These are phyloP conservation scores for Pangasius krempfi DNA, from an alignment of 2,797 vertebrate species.

Conservation along the genomic window DNA sequence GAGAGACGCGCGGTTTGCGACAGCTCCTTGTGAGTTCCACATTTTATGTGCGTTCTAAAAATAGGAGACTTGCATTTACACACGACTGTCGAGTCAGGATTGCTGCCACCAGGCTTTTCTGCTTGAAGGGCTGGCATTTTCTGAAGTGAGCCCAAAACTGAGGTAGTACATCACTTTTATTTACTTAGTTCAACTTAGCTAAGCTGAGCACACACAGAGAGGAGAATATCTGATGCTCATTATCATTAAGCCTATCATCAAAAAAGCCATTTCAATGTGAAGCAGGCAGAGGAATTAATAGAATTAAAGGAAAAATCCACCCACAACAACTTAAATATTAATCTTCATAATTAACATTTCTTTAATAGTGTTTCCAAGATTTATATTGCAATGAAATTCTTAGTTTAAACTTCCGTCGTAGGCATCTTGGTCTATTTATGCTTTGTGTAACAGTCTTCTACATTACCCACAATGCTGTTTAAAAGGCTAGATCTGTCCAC, in stretches of 20 bases:
- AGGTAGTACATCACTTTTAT: slow-evolving; percentile 36
- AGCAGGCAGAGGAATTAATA: too few species aligned
- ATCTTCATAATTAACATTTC: background rate
- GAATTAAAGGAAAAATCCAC: background rate
- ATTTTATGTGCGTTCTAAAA: slow-evolving; percentile 46
- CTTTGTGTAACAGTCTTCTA: too few species aligned
- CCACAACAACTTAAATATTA: background rate
- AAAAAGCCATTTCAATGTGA: background rate
- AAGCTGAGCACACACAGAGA: background rate
- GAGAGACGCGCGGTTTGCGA: background rate
- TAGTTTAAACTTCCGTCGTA: background rate
- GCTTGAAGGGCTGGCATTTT: slow-evolving; percentile 48
- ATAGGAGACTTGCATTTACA: slow-evolving; percentile 25
- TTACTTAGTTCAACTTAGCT: slow-evolving; percentile 24
- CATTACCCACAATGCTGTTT: background rate
- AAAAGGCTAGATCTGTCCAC: background rate
- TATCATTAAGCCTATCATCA: slow-evolving; percentile 6
- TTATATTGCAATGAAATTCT: too few species aligned
- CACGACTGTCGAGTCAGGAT: slow-evolving; percentile 38
- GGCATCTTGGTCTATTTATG: background rate
- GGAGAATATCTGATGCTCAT: background rate
- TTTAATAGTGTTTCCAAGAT: background rate
- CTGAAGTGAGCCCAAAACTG: slow-evolving; percentile 16
- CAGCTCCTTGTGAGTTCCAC: slow-evolving; percentile 18
- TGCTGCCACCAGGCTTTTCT: slow-evolving; percentile 32